Conservation (phyloP, 2,888 invertebrate species). For the Crossocerus cetratus region DNA sequence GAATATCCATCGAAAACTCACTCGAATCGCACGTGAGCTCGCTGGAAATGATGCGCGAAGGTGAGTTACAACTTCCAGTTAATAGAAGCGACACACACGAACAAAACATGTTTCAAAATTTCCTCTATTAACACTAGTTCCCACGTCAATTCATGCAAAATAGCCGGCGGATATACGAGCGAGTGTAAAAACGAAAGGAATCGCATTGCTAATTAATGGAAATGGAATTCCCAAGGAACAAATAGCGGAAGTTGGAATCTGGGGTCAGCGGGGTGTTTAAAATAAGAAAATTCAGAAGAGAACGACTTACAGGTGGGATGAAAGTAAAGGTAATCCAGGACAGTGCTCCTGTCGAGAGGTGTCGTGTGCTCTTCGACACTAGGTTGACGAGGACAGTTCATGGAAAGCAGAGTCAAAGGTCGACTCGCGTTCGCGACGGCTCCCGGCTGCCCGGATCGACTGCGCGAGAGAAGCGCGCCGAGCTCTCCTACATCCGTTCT, state of each 20-base stretch:
- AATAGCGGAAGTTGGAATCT: too few species aligned
- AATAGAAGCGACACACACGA: too few species aligned
- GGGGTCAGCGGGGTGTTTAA: neutral
- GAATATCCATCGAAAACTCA: too few species aligned
- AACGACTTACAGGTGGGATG: slow-evolving; percentile 43
- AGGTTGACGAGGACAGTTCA: slow-evolving; percentile 50
- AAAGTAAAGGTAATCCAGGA: slow-evolving; percentile 23
- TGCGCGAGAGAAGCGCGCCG: slow-evolving; percentile 43
- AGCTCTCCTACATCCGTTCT: slow-evolving; percentile 50
- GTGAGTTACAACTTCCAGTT: too few species aligned
- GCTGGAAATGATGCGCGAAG: too few species aligned
- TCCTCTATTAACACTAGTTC: too few species aligned
- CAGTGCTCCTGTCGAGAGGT: slow-evolving; percentile 34
- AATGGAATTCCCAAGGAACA: too few species aligned
- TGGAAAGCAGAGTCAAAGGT: slow-evolving; percentile 56
- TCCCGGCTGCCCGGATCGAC: slow-evolving; percentile 59
- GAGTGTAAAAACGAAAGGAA: slow-evolving; percentile 18
- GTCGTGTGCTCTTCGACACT: slow-evolving; percentile 49
- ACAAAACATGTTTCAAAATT: too few species aligned
- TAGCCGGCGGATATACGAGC: too few species aligned
- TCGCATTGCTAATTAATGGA: neutral
- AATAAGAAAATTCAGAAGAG: neutral
- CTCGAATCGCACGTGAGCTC: too few species aligned
- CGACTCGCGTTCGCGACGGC: slow-evolving; percentile 50
- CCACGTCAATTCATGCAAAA: too few species aligned